Conservation (phyloP, 2,113 vertebrate species). For the Cheilinus undulatus region DNA sequence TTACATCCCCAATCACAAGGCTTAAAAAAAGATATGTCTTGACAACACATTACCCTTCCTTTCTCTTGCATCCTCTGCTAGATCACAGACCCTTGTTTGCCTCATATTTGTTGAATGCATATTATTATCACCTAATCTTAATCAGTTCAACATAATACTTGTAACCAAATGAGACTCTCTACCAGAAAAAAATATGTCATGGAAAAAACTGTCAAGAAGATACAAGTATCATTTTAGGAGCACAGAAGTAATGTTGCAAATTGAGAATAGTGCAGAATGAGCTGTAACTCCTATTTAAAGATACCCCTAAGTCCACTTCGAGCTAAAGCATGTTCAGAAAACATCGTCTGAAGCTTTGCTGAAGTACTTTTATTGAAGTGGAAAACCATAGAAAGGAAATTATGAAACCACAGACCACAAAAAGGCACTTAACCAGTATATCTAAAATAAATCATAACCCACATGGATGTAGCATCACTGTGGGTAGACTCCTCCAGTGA, state of each 20-base stretch:
- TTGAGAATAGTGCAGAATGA: too few relatives aligned
- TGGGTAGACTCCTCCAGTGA: not conserved
- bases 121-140: not conserved
- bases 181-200: too few relatives aligned
- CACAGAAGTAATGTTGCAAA: too few relatives aligned
- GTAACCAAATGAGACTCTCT: not conserved
- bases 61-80: too few relatives aligned
- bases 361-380: slow-evolving; percentile 6
- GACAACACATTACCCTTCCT: too few relatives aligned
- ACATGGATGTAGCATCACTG: not conserved
- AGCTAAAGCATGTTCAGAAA: not conserved
- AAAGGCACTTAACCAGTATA: not conserved
- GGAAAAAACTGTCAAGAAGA: too few relatives aligned
- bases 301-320: not conserved
- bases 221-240: too few relatives aligned
- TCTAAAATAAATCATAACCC: slow-evolving; percentile 10
- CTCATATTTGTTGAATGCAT: not conserved
- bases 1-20: too few relatives aligned
- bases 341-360: not conserved
- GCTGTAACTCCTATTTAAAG: not conserved
- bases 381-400: not conserved
- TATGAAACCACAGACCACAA: not conserved
- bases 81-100: too few relatives aligned
- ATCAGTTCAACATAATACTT: not conserved
- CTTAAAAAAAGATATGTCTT: too few relatives aligned